Base-by-base conservation (phyloP, 2,797 vertebrate species). In the Ctenochaetus hawaiiensis region DNA sequence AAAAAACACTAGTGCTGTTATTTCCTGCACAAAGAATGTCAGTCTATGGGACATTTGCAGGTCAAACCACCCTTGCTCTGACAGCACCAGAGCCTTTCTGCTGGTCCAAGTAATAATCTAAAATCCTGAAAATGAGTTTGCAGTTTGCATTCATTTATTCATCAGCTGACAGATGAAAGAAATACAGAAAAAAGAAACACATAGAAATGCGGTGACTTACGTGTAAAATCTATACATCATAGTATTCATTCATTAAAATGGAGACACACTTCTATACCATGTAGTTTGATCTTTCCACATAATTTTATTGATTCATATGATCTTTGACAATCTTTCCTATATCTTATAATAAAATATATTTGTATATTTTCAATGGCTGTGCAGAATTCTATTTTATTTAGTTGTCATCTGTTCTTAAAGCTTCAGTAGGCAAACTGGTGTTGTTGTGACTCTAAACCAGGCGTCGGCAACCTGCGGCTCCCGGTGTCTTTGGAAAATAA, bases 11-110 rank as follows among this genome's bases (percentile, higher is more conserved):
- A 56, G 26, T 8, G 2, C 12, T 20, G 52, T 49, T 59, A 51
- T 75, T 76, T 69, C 59, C 64, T 69, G 43, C 7, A 74, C n/a
- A 47, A 12, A 61, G 49, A 66, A 39, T 53, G 52, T 41, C 11
- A 2, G 14, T 1, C 10, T 16, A 0, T 34, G 30, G 53, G 12
- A 51, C n/a, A 23, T 51, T 65, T 45, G 18, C 12, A 70, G 51
- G 26, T 53, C 22, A 60, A 44, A 60, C 14, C 53, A 48, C 16
- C 12, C 20, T 45, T 17, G 4, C 3, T 34, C 53, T 8, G 37
- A 44, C 16, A 37, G 65, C 39, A 54, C 13, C n/a, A 18, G 2
- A 13, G 37, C 39, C 18, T 30, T 30, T 52, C 45, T 14, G 11
- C 54, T 54, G 22, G 18, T 59, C 1, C 13, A 18, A 18, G 39